Evolutionary conservation across 1,140 invertebrate species (phyloP), one percentile per base, ranked within the genome.

Genomic region (Wiebesia pumilae): DNA sequence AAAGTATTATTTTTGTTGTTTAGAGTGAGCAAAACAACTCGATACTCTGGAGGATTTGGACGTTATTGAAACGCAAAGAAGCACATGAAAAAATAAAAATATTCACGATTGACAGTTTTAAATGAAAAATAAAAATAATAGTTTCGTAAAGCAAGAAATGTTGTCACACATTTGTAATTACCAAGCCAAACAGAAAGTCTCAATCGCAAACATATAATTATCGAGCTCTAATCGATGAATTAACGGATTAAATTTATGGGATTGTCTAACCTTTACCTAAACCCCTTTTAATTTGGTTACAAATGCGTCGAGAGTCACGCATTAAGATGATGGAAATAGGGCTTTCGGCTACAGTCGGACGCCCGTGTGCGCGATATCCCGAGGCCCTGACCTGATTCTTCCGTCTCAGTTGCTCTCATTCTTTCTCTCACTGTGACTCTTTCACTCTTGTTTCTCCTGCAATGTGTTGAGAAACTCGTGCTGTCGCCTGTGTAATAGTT

Each of bases 301-400:
- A 58, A 58, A 35, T 58, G 16, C 78, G n/a, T n/a, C 33, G 21
- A 16, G 3, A 78, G n/a, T 35, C 12, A 78, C 10, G 47, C 6
- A 77, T 7, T 2, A 73, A 58, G 43, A 78, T 51, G 69, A 77
- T 86, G 79, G 54, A 86, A 86, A 86, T 86, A 82, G 79, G 54
- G 54, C 67, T 86, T 71, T 75, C 35, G 27, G 27, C 38, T 58
- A 47, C 40, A 65, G 24, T 40, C 38, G 30, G n/a, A 58, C 19
- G n/a, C 2, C 6, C 54, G 67, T 12, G 30, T 33, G 62, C 14
- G 51, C 78, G 65, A 85, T 85, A 85, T 77, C 84, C 65, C 47
- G 84, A 77, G 79, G 69, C 79, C 79, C 79, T 86, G 84, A 86
- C 84, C 79, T 38, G 67, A 77, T 81, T 86, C 33, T n/a, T 3